Percentiles rank a stretch among this genome's conserved stretches.
These are phyloP conservation scores for Drosophila oshimai DNA, from an alignment of 1,140 invertebrate species.

Conservation along the genomic window DNA sequence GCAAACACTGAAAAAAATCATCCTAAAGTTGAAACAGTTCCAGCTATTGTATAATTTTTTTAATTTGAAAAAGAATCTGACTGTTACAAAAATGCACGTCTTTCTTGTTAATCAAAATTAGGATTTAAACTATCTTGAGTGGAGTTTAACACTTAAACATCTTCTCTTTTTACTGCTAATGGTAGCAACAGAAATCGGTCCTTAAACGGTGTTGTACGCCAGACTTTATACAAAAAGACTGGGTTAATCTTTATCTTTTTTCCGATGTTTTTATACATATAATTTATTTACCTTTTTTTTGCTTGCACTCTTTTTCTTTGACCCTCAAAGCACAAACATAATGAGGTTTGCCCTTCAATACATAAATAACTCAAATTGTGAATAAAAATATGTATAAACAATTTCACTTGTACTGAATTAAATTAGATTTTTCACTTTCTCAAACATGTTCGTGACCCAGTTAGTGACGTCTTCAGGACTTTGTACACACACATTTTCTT, in stretches of 20 bases:
- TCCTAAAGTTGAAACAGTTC: not conserved
- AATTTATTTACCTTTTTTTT: not conserved
- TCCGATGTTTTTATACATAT: not conserved
- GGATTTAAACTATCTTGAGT: too few species aligned
- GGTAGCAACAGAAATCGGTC: too few species aligned
- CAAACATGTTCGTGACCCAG: not conserved
- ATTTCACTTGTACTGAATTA: not conserved
- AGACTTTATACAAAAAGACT: too few species aligned
- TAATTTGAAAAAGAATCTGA: too few species aligned
- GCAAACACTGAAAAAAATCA: not conserved
- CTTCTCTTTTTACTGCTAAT: too few species aligned
- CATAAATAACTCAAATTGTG: conserved; percentile 3
- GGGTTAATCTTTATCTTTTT: too few species aligned
- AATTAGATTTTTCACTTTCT: conserved; percentile 3
- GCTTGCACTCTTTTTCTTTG: conserved; percentile 5
- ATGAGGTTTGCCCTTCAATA: conserved; percentile 12
- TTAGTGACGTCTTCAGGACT: not conserved
- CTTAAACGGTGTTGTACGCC: too few species aligned
- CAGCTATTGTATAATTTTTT: too few species aligned
- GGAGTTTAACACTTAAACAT: too few species aligned
- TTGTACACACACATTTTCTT: too few species aligned
- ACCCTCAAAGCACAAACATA: not conserved
- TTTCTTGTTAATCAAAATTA: too few species aligned
- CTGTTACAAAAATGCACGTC: too few species aligned
- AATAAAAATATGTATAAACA: not conserved